Evolutionary conservation across 1,140 invertebrate species (phyloP), one percentile per base, ranked within the genome.

Genomic region (Orius laevigatus): DNA sequence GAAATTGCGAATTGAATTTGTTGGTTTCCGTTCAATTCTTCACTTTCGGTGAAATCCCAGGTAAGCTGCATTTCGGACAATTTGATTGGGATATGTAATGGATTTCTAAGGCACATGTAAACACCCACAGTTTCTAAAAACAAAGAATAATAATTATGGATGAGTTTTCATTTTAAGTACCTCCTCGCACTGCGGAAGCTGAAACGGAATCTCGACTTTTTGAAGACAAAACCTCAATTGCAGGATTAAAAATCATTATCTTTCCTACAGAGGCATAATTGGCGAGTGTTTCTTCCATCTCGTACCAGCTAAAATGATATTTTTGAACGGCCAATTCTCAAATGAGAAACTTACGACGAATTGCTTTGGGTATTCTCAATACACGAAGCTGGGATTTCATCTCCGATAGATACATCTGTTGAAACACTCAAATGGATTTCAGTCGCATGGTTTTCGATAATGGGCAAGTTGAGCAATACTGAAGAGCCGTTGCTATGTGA

Each of bases 51-150:
- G 48, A 86, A 83, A 14, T 68, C 75, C 85, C 87, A 93, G n/a
- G 90, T 62, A 12, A 92, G 63, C 57, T 77, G 73, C 3, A 93
- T 67, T 53, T 87, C 75, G 32, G 72, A 73, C 16, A 93, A 62
- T 12, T 73, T 65, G 43, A 91, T 59, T 3, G 77, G 65, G 38
- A 89, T 79, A 53, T 81, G 76, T n/a, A 92, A 66, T 1, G 83
- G 81, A 67, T 94, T 93, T 39, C 72, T 66, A 34, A 93, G 63
- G 40, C 75, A 71, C 19, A 93, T 66, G 44, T 79, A 76, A 45
- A 91, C 70, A 63, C 78, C 78, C 43, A 93, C 77, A 8, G 79
- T 79, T 66, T 94, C 90, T 81, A 64, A 53, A 72, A 70, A 48
- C 50, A 54, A 54, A 35, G 9, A 49, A 38, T 32, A 52, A 44